phyloP scores from a whole-genome alignment of 2,797 vertebrate genomes.

The Kryptopterus vitreolus region DNA sequence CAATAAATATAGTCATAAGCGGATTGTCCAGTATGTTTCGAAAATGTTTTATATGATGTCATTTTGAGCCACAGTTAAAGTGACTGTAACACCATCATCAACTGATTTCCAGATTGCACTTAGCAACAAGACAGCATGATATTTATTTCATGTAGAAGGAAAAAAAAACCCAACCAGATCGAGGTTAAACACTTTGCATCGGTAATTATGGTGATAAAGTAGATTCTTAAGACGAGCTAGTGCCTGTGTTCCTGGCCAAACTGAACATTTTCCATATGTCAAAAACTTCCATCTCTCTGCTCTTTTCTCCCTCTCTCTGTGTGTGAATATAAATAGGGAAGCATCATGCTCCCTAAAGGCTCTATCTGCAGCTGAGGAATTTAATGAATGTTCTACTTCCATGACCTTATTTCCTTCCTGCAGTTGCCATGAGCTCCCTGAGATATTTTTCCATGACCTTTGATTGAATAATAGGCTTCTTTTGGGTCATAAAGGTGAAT shows the following conservation, averaged over 20 bases:
- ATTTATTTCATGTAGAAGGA: conserved; percentile 11
- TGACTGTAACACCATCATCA: not conserved
- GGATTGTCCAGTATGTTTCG: not conserved
- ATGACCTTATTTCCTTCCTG: conserved; percentile 41
- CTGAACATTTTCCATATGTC: not conserved
- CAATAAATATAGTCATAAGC: too few relatives aligned
- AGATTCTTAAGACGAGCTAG: not conserved
- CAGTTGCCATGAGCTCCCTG: conserved; percentile 14
- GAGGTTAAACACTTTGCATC: not conserved
- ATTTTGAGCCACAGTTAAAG: not conserved
- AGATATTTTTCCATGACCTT: conserved; percentile 38
- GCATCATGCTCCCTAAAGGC: conserved; percentile 15
- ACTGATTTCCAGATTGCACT: not conserved
- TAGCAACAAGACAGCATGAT: not conserved
- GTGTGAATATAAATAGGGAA: conserved; percentile 18
- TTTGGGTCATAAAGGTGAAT: conserved; percentile 8
- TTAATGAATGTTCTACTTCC: conserved; percentile 41
- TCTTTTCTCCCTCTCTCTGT: not conserved
- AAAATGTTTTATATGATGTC: not conserved
- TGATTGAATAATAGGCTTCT: conserved; percentile 22
- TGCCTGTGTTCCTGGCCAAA: not conserved
- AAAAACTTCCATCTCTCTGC: conserved; percentile 15
- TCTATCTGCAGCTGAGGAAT: conserved; percentile 39
- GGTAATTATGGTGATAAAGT: not conserved
- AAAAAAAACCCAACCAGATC: conserved; percentile 17